Percentiles rank a stretch among this genome's conserved stretches.
Evolutionary conservation across 2,888 invertebrate genomes (phyloP).

Genomic region (Enoplolaimus lenunculus): DNA sequence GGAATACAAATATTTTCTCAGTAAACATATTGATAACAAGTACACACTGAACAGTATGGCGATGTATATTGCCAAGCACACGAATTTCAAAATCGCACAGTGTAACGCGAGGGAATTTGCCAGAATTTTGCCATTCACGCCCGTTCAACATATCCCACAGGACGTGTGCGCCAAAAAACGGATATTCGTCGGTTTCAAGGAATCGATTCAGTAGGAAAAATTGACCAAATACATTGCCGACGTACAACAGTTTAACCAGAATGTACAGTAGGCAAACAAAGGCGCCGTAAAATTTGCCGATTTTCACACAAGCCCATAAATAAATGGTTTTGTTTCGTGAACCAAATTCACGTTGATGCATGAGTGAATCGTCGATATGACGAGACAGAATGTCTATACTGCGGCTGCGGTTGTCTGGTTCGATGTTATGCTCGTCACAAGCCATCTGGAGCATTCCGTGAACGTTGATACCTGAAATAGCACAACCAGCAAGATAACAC

Average conservation of each 20-base stretch:
- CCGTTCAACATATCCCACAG: conserved; percentile 42
- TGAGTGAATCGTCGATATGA: conserved; percentile 46
- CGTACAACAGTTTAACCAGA: conserved; percentile 40
- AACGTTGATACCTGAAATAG: conserved; percentile 43
- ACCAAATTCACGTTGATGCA: conserved; percentile 38
- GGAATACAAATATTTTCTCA: conserved; percentile 39
- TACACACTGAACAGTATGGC: conserved; percentile 34
- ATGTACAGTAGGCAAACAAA: conserved; percentile 42
- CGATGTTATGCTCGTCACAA: conserved; percentile 41
- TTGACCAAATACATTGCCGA: conserved; percentile 43
- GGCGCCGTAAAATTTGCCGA: conserved; percentile 45
- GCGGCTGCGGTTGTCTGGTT: conserved; percentile 43
- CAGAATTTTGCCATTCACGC: conserved; percentile 38
- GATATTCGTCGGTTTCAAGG: conserved; percentile 41
- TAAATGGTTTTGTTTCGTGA: conserved; percentile 30
- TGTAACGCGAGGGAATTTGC: conserved; percentile 42
- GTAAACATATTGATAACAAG: conserved; percentile 38
- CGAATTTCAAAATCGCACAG: conserved; percentile 41
- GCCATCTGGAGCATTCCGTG: conserved; percentile 38
- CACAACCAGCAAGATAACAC: not conserved
- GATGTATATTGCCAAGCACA: conserved; percentile 40
- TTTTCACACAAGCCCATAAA: conserved; percentile 27
- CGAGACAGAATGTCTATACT: conserved; percentile 45
- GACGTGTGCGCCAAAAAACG: conserved; percentile 44
- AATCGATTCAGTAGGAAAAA: conserved; percentile 45